Base-by-base conservation (phyloP, 2,113 vertebrate species). In the Hucho hucho region DNA sequence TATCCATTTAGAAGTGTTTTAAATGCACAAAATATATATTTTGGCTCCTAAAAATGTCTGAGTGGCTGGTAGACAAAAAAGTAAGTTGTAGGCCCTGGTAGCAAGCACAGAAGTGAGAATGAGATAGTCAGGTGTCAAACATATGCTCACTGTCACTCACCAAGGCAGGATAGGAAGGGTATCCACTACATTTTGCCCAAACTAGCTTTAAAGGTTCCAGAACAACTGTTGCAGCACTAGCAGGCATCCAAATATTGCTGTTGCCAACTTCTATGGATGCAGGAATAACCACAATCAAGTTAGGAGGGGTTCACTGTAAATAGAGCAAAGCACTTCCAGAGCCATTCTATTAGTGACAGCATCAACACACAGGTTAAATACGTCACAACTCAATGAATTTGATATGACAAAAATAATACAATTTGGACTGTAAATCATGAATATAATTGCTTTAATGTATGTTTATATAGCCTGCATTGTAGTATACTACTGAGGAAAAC, bases 111-210 rank as follows among this genome's bases (percentile, higher is more conserved):
- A 18, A 53, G 49, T 53, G 16, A 53, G 14, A 53, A 53, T 14
- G 49, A 53, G 12, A 53, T 16, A 18, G 49, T 12, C 37, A 43
- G 9, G 37, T 43, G 37, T 43, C 53, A 56, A 20, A 20, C 69
- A 68, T 70, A 81, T 78, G 79, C 77, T 28, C 76, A 75, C 79
- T 53, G 49, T 53, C 49, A 95, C 97, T 97, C 92, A 99, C 97
- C 97, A 99, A 92, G 81, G 97, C 97, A 63, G 97, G 97, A 89
- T 98, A 99, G 70, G 97, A 99, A 65, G 97, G 97, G 86, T 99
- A 99, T 84, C 97, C 97, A 61, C 97, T 99, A 93, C 97, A 99
- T 92, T 99, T 99, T 92, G 97, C 97, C 97, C 97, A 99, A 80
- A 99, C 97, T 87, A 99, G 95, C 89, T 98, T 98, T 77, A 99